Percentiles rank a stretch among this genome's conserved stretches.
Conservation (phyloP, 2,797 vertebrate genomes). For the Myioborus melanocephalus region DNA sequence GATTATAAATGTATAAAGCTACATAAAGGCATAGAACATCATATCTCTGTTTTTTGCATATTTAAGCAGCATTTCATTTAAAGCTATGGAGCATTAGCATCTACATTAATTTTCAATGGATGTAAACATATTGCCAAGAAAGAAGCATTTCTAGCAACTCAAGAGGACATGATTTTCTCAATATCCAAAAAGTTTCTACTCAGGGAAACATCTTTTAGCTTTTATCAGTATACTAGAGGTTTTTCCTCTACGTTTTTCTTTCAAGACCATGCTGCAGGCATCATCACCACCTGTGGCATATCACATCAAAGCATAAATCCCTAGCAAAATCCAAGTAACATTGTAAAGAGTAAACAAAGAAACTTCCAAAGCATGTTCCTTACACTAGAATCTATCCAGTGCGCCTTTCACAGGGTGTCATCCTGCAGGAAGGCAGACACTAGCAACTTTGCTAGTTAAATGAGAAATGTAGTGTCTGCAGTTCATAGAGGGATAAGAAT, state of each 20-base stretch:
- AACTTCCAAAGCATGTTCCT: neutral
- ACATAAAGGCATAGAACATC: neutral
- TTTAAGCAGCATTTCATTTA: neutral
- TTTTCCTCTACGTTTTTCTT: neutral
- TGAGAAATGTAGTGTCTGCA: neutral
- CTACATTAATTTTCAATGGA: neutral
- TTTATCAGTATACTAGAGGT: neutral
- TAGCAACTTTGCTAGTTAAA: neutral
- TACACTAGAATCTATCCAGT: neutral
- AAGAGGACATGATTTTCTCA: neutral
- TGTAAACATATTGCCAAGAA: neutral
- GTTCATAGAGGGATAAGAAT: neutral
- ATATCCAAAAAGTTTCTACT: neutral
- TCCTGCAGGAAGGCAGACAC: neutral
- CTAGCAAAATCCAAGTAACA: neutral
- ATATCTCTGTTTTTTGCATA: neutral
- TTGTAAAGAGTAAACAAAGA: neutral
- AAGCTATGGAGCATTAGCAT: neutral
- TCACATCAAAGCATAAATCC: neutral
- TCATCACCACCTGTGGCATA: neutral
- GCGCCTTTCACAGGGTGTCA: neutral
- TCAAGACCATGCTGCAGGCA: neutral
- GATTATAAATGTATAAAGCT: neutral
- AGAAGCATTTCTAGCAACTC: neutral
- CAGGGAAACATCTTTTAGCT: neutral